These are phyloP conservation scores for Linepithema humile DNA, from an alignment of 1,140 invertebrate species.

Conservation along the genomic window DNA sequence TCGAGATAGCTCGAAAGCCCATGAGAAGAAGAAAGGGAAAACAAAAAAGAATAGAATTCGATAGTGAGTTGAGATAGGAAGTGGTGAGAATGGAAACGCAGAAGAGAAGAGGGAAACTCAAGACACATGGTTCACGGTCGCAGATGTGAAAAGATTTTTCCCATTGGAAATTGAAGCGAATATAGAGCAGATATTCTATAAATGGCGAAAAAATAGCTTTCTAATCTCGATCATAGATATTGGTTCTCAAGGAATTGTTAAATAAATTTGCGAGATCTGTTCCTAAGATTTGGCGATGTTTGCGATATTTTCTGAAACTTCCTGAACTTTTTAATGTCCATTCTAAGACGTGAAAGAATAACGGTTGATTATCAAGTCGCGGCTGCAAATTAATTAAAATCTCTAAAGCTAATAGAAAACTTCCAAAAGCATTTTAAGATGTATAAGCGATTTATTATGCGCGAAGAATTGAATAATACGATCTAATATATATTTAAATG, in stretches of 20 bases:
- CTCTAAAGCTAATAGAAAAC: background rate
- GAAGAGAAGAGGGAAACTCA: background rate
- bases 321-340: background rate
- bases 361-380: background rate
- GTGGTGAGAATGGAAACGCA: background rate
- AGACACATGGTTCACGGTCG: slow-evolving; percentile 4
- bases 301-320: background rate
- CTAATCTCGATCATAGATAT: slow-evolving; percentile 20
- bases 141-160: slow-evolving; percentile 35
- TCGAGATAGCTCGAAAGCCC: background rate
- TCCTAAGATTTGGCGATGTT: no score
- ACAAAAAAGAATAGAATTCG: background rate
- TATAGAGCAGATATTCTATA: background rate
- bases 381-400: background rate
- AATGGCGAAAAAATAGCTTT: background rate
- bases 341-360: background rate
- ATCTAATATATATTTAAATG: no score
- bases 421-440: background rate
- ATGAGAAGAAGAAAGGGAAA: slow-evolving; percentile 4
- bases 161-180: slow-evolving; percentile 1
- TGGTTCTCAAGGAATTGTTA: slow-evolving; percentile 5
- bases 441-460: background rate
- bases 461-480: background rate
- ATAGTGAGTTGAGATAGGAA: background rate
- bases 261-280: background rate